Conservation (phyloP, 64 coral and sea anemone species). For the Stylophora pistillata region DNA sequence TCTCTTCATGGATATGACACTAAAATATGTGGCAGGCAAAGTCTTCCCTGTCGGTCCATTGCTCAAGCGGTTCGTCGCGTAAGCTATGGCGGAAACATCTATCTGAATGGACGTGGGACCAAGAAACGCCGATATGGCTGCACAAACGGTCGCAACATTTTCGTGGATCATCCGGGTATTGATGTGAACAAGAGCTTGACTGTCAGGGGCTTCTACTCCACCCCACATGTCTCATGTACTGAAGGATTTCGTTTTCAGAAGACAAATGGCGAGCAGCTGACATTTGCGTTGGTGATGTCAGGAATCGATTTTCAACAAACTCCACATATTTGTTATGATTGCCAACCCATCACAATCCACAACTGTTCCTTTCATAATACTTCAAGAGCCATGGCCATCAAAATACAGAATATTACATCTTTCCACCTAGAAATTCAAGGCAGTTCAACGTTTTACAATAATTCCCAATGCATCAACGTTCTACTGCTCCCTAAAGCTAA, state of each 20-base stretch:
- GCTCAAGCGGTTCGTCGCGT: not conserved
- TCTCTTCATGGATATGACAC: not conserved
- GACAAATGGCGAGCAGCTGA: not conserved
- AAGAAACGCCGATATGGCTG: not conserved
- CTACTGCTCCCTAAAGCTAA: not conserved
- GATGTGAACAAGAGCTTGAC: conserved; percentile 8
- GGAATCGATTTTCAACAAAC: conserved; percentile 11
- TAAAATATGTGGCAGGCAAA: not conserved
- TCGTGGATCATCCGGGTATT: not conserved
- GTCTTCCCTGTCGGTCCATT: not conserved
- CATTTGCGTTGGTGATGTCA: not conserved
- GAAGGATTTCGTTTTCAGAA: conserved; percentile 16
- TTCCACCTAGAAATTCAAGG: not conserved
- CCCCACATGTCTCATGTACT: not conserved
- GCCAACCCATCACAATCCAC: not conserved
- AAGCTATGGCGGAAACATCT: not conserved
- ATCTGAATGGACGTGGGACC: not conserved
- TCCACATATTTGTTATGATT: not conserved
- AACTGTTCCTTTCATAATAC: conserved; percentile 1
- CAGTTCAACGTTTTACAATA: not conserved
- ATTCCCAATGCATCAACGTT: not conserved
- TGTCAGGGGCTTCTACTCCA: not conserved
- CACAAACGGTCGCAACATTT: not conserved
- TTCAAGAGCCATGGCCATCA: not conserved
- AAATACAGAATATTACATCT: not conserved